phyloP scores from a whole-genome alignment of 2,888 invertebrate species.

The Drosophila mercatorum region DNA sequence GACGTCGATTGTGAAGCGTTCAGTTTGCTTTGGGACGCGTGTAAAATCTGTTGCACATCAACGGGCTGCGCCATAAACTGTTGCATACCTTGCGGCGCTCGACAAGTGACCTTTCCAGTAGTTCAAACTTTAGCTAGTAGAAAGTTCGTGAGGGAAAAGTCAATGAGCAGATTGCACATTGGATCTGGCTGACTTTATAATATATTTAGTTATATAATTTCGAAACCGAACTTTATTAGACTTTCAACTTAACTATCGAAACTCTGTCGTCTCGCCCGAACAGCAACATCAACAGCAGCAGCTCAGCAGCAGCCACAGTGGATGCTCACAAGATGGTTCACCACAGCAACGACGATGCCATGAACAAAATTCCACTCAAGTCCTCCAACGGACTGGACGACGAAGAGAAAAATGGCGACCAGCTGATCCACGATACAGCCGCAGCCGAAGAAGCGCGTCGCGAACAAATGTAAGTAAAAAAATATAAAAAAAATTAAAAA shows the following conservation, averaged over 20 bases:
- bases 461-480: conserved; percentile 74
- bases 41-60: conserved; percentile 68
- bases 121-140: not conserved
- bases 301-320: conserved; percentile 52
- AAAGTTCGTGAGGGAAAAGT: not conserved
- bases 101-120: not conserved
- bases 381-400: conserved; percentile 78
- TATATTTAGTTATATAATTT: too few species aligned
- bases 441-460: conserved; percentile 81
- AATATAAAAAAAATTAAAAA: too few species aligned
- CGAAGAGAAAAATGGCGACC: conserved; percentile 82
- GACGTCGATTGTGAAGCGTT: conserved; percentile 35
- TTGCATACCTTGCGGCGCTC: conserved; percentile 33
- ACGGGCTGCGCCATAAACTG: conserved; percentile 35
- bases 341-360: conserved; percentile 81
- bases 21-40: conserved; percentile 50
- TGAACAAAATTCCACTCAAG: conserved; percentile 82
- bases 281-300: conserved; percentile 24
- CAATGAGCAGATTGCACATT: not conserved
- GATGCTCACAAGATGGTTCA: conserved; percentile 83
- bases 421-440: conserved; percentile 79
- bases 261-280: not conserved
- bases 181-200: too few species aligned
- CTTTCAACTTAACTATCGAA: not conserved
- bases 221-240: too few species aligned